Evolutionary conservation across 2,797 vertebrate genomes (phyloP), one percentile per base, ranked within the genome.

Genomic region (Petrocephalus sullivani): DNA sequence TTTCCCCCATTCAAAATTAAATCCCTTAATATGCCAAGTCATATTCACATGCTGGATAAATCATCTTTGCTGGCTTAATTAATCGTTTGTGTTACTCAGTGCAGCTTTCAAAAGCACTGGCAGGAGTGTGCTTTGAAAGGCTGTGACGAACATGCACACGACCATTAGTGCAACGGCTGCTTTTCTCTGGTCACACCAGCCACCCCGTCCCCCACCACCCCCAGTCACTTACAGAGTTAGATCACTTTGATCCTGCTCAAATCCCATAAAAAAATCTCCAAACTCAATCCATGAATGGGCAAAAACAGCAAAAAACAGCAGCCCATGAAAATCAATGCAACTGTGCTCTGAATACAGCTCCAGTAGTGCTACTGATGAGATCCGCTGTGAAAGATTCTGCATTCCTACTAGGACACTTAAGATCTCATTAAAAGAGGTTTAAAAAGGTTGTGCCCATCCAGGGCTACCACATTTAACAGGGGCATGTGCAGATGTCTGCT

Each of bases 11-110:
- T 19, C 54, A 41, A n/a, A 78, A 33, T 87, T 28, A 14, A 67
- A 51, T 61, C 23, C 75, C 53, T 86, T 86, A 60, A 58, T 23
- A 33, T 57, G 51, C 58, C 7, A 6, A 86, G 28, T 41, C 88
- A 86, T 46, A 88, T 84, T 88, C 37, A 64, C 28, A 84, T 81
- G 41, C 23, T 56, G 83, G 64, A 85, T 86, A 67, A 86, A 88
- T 86, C n/a, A 37, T 53, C 83, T 64, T 57, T 87, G 51, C 54
- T 41, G 67, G 67, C 53, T 88, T 78, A 86, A 86, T 86, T 60
- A 86, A 86, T 86, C 51, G 28, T 56, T 33, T 85, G 49, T 58
- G 51, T 54, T 37, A 53, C 46, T 21, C 16, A 41, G 88, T 16
- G 14, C 61, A 85, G 28, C 49, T n/a, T 28, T 85, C 23, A 8